phyloP scores from a whole-genome alignment of 1,140 invertebrate species.

The Aphelenchoides fujianensis region DNA sequence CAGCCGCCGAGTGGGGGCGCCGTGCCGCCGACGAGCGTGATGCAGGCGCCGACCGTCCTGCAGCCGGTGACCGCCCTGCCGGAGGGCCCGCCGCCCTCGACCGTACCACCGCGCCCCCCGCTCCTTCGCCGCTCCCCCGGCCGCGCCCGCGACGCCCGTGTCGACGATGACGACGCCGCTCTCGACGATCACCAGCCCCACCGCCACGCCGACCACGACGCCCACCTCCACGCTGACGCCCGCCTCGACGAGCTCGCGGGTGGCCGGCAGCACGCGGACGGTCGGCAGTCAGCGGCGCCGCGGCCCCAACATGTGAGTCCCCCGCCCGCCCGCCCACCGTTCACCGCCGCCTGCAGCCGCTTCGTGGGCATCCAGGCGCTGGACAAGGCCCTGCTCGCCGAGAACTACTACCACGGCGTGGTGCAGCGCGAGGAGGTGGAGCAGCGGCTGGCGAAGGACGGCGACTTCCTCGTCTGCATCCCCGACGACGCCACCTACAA shows the following conservation, averaged over 20 bases:
- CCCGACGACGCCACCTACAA: background rate
- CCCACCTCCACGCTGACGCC: background rate
- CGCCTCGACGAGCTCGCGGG: background rate
- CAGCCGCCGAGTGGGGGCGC: no score
- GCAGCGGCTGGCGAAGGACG: slow-evolving; percentile 5
- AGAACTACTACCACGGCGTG: slow-evolving; percentile 14
- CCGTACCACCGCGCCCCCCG: no score
- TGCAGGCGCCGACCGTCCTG: background rate
- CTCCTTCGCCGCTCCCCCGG: background rate
- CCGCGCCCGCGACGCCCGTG: background rate
- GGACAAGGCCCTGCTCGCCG: background rate
- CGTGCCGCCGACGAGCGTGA: background rate
- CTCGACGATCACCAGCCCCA: background rate
- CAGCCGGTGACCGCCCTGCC: background rate
- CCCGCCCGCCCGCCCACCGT: background rate
- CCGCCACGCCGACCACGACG: background rate
- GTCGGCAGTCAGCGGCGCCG: no score
- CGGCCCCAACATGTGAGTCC: background rate
- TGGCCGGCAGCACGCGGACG: background rate
- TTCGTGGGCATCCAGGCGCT: background rate
- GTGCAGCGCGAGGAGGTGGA: slow-evolving; percentile 17
- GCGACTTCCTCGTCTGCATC: slow-evolving; percentile 18
- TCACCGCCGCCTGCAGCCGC: background rate
- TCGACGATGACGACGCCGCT: background rate
- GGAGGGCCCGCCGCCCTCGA: background rate